These are phyloP conservation scores for Phoeniculus purpureus DNA, from an alignment of 2,797 vertebrate genomes.

Conservation along the genomic window DNA sequence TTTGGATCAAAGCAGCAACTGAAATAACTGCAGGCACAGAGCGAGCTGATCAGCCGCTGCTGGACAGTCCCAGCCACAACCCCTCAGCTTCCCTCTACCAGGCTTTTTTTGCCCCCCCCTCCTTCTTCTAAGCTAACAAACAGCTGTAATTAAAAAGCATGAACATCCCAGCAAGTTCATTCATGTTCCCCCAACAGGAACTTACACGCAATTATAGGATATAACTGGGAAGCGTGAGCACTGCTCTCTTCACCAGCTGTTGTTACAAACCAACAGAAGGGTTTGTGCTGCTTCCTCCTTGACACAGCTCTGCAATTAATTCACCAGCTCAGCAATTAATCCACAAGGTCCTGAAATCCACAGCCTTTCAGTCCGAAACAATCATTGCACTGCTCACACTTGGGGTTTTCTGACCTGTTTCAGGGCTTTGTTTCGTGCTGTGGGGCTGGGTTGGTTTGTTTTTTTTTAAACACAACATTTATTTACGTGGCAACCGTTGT, in stretches of 20 bases:
- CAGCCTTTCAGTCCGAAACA: constrained; percentile 15
- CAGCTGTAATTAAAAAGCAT: constrained; percentile 14
- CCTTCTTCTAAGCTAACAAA: neutral
- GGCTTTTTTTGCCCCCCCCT: rapidly evolving
- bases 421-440: neutral
- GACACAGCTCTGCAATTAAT: neutral
- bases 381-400: neutral
- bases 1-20: neutral
- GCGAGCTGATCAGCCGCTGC: neutral
- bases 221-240: constrained; percentile 83
- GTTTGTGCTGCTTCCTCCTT: constrained; percentile 50
- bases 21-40: neutral
- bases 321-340: constrained; percentile 10
- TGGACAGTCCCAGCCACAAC: neutral
- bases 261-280: constrained; percentile 22
- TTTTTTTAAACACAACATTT: neutral
- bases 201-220: constrained; percentile 83
- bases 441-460: no score
- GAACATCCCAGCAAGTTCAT: constrained; percentile 54
- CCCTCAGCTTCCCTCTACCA: neutral
- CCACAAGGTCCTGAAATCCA: neutral
- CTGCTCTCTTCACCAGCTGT: constrained; percentile 70
- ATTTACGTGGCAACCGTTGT: neutral
- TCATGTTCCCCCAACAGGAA: constrained; percentile 75
- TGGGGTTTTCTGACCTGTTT: neutral